Evolutionary conservation across 2,113 vertebrate species (phyloP).

Genomic region (Cynoglossus semilaevis): DNA sequence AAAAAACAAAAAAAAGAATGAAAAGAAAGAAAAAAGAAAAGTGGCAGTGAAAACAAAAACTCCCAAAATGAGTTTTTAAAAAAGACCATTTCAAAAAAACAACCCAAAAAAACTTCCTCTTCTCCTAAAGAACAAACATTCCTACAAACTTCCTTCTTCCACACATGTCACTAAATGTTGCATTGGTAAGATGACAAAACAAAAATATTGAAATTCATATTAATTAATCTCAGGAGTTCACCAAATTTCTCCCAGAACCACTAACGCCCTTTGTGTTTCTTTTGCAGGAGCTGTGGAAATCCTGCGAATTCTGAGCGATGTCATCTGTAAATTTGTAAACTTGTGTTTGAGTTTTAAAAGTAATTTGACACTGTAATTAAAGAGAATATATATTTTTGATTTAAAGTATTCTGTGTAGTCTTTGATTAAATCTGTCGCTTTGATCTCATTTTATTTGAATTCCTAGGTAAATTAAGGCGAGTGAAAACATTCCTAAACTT

Average conservation of each 20-base stretch:
- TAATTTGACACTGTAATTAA: not conserved
- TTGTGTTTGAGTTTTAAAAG: too few relatives aligned
- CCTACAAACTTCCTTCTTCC: constrained; percentile 22
- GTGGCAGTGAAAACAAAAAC: constrained; percentile 58
- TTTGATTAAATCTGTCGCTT: too few relatives aligned
- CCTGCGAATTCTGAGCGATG: not conserved
- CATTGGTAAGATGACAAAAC: constrained; percentile 35
- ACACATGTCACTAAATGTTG: not conserved
- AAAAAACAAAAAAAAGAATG: constrained; percentile 47
- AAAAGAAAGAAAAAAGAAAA: constrained; percentile 43
- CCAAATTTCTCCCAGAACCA: not conserved
- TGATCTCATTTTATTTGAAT: too few relatives aligned
- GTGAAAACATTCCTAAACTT: too few relatives aligned
- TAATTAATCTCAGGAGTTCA: not conserved
- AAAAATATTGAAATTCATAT: not conserved
- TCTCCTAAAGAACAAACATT: constrained; percentile 86
- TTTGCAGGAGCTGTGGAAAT: constrained; percentile 35
- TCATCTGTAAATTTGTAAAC: too few relatives aligned
- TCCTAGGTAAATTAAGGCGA: too few relatives aligned
- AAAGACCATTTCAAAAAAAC: constrained; percentile 62
- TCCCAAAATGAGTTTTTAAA: constrained; percentile 42
- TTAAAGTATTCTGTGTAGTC: too few relatives aligned
- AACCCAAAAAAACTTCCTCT: constrained; percentile 69
- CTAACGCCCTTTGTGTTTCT: constrained; percentile 8
- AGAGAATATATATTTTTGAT: too few relatives aligned